Evolutionary conservation across 1,140 invertebrate genomes (phyloP).

Genomic region (Carposina sasakii): DNA sequence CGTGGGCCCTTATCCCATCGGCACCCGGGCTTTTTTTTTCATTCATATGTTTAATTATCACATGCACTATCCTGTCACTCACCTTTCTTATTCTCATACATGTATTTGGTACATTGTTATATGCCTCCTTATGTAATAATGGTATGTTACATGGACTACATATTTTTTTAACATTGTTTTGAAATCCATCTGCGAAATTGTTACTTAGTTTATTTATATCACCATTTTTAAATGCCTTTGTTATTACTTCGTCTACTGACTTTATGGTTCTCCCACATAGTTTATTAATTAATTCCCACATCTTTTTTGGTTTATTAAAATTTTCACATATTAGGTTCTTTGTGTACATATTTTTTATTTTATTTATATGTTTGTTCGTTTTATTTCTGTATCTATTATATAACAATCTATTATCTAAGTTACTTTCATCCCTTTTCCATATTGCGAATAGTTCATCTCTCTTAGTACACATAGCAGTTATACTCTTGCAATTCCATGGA

Average conservation of each 20-base stretch:
- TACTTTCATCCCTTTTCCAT: slow-evolving; percentile 5
- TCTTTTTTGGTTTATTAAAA: background rate
- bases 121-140: background rate
- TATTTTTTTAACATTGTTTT: background rate
- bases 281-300: slow-evolving; percentile 5
- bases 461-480: background rate
- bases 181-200: background rate
- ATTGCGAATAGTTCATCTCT: background rate
- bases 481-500: background rate
- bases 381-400: slow-evolving; percentile 6
- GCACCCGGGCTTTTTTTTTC: slow-evolving; percentile 1
- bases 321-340: background rate
- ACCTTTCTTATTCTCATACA: background rate
- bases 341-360: slow-evolving; percentile 2
- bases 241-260: too few species aligned
- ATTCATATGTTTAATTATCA: background rate
- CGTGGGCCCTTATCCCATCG: background rate
- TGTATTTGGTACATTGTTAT: background rate
- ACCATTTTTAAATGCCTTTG: background rate
- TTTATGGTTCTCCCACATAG: too few species aligned
- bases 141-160: slow-evolving; percentile 1
- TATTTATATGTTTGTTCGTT: slow-evolving; percentile 1
- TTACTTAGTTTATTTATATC: background rate
- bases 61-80: background rate
- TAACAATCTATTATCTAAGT: background rate